phyloP scores from a whole-genome alignment of 2,888 invertebrate species.

The Athetis lepigone region DNA sequence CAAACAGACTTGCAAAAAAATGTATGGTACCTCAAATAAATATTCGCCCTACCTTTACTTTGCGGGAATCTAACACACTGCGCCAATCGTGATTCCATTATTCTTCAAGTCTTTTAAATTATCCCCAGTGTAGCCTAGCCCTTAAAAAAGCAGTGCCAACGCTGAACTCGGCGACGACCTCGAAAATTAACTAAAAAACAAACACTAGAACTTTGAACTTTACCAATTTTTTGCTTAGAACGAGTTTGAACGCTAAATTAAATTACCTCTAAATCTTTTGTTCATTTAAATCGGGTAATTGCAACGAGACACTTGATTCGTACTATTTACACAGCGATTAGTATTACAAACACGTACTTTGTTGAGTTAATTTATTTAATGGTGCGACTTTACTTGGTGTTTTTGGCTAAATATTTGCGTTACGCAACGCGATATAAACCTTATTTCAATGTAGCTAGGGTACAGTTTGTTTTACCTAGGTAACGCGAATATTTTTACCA shows the following conservation, averaged over 20 bases:
- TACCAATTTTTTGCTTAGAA: slow-evolving; percentile 76
- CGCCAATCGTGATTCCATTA: too few species aligned
- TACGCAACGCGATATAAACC: too few species aligned
- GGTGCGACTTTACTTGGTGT: slow-evolving; percentile 22
- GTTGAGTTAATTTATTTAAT: slow-evolving; percentile 43
- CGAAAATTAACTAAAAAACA: slow-evolving; percentile 79
- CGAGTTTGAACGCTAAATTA: slow-evolving; percentile 74
- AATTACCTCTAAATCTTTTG: slow-evolving; percentile 71
- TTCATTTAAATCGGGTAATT: slow-evolving; percentile 63
- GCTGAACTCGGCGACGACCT: slow-evolving; percentile 77
- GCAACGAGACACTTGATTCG: slow-evolving; percentile 38
- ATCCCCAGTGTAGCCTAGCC: slow-evolving; percentile 61
- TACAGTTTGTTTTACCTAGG: too few species aligned
- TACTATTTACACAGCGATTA: slow-evolving; percentile 53
- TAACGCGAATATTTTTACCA: too few species aligned
- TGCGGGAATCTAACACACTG: too few species aligned
- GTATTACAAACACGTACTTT: slow-evolving; percentile 47
- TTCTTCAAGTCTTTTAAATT: slow-evolving; percentile 1
- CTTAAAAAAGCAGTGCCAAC: slow-evolving; percentile 69
- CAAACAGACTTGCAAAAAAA: too few species aligned
- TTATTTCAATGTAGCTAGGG: too few species aligned
- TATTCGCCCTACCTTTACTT: too few species aligned
- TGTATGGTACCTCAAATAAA: too few species aligned
- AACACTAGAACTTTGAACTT: slow-evolving; percentile 81
- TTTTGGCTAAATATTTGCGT: too few species aligned